Percentiles rank a stretch among this genome's conserved stretches.
These are phyloP conservation scores for Tenthredo livida DNA, from an alignment of 2,888 invertebrate genomes.

Conservation along the genomic window DNA sequence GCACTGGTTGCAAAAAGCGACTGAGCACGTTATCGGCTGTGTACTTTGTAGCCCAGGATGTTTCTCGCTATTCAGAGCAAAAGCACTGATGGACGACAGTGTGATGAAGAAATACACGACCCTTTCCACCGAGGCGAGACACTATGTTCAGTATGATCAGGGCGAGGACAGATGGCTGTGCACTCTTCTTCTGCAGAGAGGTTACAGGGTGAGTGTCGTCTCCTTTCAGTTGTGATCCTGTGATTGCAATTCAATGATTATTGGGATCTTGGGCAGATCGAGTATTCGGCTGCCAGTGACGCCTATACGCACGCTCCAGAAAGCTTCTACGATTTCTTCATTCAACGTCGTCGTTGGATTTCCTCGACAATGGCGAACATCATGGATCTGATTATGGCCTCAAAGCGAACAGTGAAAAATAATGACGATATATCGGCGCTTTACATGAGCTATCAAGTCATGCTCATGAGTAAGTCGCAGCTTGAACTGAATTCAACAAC, in stretches of 20 bases:
- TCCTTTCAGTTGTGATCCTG: neutral
- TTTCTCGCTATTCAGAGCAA: conserved; percentile 93
- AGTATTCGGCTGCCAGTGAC: conserved; percentile 97
- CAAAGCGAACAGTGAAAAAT: conserved; percentile 87
- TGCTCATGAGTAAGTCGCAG: conserved; percentile 81
- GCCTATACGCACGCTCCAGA: conserved; percentile 97
- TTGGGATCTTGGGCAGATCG: conserved; percentile 79
- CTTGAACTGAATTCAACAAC: neutral
- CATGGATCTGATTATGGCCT: conserved; percentile 90
- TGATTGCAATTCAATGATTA: conserved; percentile 61
- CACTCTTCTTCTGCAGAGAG: conserved; percentile 93
- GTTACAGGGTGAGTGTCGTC: conserved; percentile 84
- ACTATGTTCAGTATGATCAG: conserved; percentile 96
- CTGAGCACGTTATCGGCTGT: conserved; percentile 93
- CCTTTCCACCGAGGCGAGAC: conserved; percentile 87
- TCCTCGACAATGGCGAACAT: conserved; percentile 98
- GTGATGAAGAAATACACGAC: conserved; percentile 94
- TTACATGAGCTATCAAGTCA: conserved; percentile 87
- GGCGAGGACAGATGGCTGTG: conserved; percentile 98
- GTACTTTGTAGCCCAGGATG: conserved; percentile 96
- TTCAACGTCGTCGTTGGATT: conserved; percentile 96
- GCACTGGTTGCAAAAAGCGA: conserved; percentile 96
- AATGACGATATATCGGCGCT: conserved; percentile 94
- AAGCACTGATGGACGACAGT: conserved; percentile 93
- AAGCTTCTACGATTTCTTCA: conserved; percentile 95